These are phyloP conservation scores for Aphelinus certus DNA, from an alignment of 1,140 invertebrate species.

Conservation along the genomic window DNA sequence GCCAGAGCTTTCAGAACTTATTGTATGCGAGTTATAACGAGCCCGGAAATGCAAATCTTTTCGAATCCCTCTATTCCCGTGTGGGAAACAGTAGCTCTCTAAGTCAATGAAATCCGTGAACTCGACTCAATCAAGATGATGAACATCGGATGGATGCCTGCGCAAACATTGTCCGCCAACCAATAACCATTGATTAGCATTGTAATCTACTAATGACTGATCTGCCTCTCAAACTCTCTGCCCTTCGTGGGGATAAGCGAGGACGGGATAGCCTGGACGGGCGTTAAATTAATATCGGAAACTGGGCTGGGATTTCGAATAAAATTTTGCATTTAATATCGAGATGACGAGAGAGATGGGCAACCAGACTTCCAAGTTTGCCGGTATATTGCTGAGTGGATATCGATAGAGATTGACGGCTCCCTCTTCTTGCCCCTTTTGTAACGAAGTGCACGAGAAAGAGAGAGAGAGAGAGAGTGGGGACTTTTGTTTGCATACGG, in stretches of 20 bases:
- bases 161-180: slow-evolving; percentile 61
- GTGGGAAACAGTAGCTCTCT: slow-evolving; percentile 17
- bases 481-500: slow-evolving; percentile 56
- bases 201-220: slow-evolving; percentile 63
- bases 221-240: slow-evolving; percentile 27
- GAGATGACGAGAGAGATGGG: not conserved
- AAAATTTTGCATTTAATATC: slow-evolving; percentile 34
- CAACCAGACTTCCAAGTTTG: not conserved
- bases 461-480: slow-evolving; percentile 37
- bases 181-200: slow-evolving; percentile 64
- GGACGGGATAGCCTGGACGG: not conserved
- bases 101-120: slow-evolving; percentile 50
- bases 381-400: slow-evolving; percentile 49
- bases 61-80: not conserved
- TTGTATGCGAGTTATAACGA: no score
- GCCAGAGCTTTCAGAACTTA: no score
- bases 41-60: slow-evolving; percentile 31
- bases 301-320: slow-evolving; percentile 5
- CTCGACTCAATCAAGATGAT: slow-evolving; percentile 63
- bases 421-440: no score
- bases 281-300: slow-evolving; percentile 30
- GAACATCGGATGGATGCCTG: slow-evolving; percentile 56
- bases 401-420: slow-evolving; percentile 21
- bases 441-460: slow-evolving; percentile 11
- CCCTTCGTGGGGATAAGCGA: not conserved